Evolutionary conservation across 2,888 invertebrate species (phyloP).

Genomic region (Metellina segmentata): DNA sequence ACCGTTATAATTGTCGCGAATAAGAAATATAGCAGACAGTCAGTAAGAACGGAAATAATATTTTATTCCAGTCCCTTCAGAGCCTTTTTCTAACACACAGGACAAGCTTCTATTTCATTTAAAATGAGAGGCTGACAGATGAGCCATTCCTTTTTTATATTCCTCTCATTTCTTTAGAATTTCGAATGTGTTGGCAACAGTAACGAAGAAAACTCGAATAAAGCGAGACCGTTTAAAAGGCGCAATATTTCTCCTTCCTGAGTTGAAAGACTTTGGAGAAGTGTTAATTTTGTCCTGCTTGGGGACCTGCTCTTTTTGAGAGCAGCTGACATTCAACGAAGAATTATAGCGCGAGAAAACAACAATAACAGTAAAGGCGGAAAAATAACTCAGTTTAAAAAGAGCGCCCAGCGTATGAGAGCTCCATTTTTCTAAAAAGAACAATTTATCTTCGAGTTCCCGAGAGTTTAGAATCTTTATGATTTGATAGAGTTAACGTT

Average conservation of each 20-base stretch:
- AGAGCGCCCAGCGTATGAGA: background rate
- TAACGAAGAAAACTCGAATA: constrained; percentile 16
- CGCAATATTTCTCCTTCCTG: constrained; percentile 5
- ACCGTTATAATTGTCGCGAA: background rate
- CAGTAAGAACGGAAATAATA: constrained; percentile 8
- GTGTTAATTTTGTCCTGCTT: constrained; percentile 35
- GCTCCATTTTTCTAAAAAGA: constrained; percentile 17
- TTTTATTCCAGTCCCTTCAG: constrained; percentile 22
- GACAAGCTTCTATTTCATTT: constrained; percentile 54
- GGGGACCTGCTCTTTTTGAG: constrained; percentile 9
- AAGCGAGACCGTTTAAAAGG: constrained; percentile 13
- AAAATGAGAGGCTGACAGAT: constrained; percentile 56
- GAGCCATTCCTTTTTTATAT: constrained; percentile 14
- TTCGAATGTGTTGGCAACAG: constrained; percentile 46
- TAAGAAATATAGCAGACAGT: constrained; percentile 9
- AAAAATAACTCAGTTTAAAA: background rate
- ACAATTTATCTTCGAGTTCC: constrained; percentile 24
- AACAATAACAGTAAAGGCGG: background rate
- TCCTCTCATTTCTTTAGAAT: background rate
- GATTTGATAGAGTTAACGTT: constrained; percentile 19
- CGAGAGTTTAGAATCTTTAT: constrained; percentile 12
- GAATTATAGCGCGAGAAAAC: background rate
- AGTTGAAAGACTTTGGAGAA: constrained; percentile 1
- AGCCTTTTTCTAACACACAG: constrained; percentile 5
- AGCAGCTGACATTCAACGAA: background rate